phyloP scores from a whole-genome alignment of 2,888 invertebrate species.

The Congeria kusceri region DNA sequence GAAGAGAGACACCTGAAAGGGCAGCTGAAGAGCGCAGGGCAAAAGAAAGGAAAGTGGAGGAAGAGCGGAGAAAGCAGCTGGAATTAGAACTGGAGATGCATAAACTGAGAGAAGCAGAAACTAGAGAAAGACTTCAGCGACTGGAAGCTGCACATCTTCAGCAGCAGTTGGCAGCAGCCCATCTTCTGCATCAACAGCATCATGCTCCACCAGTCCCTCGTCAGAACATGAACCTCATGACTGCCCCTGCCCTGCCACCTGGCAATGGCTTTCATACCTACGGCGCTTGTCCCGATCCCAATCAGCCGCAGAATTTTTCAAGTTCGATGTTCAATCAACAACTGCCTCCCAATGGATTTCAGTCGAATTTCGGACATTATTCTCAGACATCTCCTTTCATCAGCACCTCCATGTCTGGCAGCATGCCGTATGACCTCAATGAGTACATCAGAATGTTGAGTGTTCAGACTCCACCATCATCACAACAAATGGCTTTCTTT shows the following conservation, averaged over 20 bases:
- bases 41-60: slow-evolving; percentile 72
- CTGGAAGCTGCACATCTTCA: slow-evolving; percentile 72
- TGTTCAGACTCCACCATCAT: slow-evolving; percentile 68
- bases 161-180: slow-evolving; percentile 70
- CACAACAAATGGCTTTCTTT: slow-evolving; percentile 75
- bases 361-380: slow-evolving; percentile 55
- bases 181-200: slow-evolving; percentile 62
- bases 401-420: slow-evolving; percentile 51
- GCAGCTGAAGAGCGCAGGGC: slow-evolving; percentile 62
- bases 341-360: slow-evolving; percentile 53
- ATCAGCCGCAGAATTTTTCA: slow-evolving; percentile 32
- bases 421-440: slow-evolving; percentile 66
- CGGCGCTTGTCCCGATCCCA: slow-evolving; percentile 29
- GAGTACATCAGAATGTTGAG: slow-evolving; percentile 78
- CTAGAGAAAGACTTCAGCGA: slow-evolving; percentile 70
- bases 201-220: slow-evolving; percentile 18
- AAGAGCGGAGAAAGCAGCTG: slow-evolving; percentile 68
- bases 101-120: slow-evolving; percentile 71
- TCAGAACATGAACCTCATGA: slow-evolving; percentile 54
- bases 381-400: slow-evolving; percentile 52
- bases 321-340: slow-evolving; percentile 51
- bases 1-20: slow-evolving; percentile 56
- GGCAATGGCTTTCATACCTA: slow-evolving; percentile 60
- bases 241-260: slow-evolving; percentile 64
- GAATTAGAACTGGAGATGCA: slow-evolving; percentile 74